Conservation (phyloP, 35 echinoderm and acorn worm species). For the Strongylocentrotus purpuratus region DNA sequence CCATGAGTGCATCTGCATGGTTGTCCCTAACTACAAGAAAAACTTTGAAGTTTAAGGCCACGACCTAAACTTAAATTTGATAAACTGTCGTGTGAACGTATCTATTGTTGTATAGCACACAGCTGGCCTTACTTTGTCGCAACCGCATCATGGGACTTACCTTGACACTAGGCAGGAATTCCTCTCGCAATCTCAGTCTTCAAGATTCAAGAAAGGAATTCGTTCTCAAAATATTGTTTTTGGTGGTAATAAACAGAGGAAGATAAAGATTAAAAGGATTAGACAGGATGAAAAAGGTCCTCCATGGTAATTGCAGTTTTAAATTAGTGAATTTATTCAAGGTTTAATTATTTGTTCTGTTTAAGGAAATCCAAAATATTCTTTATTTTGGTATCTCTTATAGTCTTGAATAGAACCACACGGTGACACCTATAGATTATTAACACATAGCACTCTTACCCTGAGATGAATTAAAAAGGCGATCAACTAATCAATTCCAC, state of each 20-base stretch:
- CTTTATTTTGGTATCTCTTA: not conserved
- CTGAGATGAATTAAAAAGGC: too few species aligned
- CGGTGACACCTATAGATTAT: not conserved
- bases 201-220: not conserved
- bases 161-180: not conserved
- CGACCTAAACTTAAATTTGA: too few species aligned
- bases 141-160: not conserved
- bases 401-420: not conserved
- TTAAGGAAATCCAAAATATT: not conserved
- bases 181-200: not conserved
- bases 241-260: not conserved
- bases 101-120: not conserved
- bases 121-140: not conserved
- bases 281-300: not conserved
- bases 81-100: too few species aligned
- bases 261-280: not conserved
- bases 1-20: too few species aligned
- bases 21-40: too few species aligned
- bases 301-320: not conserved
- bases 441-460: not conserved
- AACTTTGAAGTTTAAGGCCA: too few species aligned
- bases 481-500: too few species aligned
- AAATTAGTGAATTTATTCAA: not conserved
- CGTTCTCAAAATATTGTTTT: not conserved
- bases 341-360: not conserved